Percentiles rank a stretch among this genome's conserved stretches.
Conservation (phyloP, 2,888 invertebrate genomes). For the Amiota communis region DNA sequence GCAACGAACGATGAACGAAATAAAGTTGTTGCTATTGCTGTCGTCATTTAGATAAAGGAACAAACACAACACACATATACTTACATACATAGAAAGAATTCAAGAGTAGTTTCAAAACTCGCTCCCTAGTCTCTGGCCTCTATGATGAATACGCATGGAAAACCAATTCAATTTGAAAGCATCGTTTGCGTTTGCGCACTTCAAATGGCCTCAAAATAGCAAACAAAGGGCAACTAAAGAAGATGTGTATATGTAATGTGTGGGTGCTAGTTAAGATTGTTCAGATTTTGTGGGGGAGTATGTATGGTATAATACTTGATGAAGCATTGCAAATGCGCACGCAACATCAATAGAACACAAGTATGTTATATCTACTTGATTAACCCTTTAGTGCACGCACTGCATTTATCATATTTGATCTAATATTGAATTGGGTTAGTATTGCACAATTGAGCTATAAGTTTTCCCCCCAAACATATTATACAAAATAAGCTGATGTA, state of each 20-base stretch:
- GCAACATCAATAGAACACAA: constrained; percentile 15
- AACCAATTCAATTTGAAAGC: background rate
- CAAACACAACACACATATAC: background rate
- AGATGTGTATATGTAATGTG: background rate
- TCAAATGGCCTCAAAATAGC: constrained; percentile 21
- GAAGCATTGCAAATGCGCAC: constrained; percentile 26
- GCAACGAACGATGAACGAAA: background rate
- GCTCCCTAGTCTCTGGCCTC: background rate
- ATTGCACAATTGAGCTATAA: too few species aligned
- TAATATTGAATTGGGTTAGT: too few species aligned
- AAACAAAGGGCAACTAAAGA: background rate
- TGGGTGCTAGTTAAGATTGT: background rate
- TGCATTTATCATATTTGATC: background rate
- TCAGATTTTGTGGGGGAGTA: too few species aligned
- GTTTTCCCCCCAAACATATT: background rate
- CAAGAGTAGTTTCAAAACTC: constrained; percentile 28
- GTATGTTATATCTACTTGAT: constrained; percentile 3
- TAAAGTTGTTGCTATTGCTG: constrained; percentile 7
- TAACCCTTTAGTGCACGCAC: constrained; percentile 4
- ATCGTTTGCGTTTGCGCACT: constrained; percentile 11
- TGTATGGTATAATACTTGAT: background rate
- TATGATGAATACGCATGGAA: constrained; percentile 12
- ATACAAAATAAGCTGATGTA: background rate
- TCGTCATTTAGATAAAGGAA: too few species aligned
- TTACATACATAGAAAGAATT: too few species aligned